These are phyloP conservation scores for Drosophila paracracens DNA, from an alignment of 2,888 invertebrate species.

Conservation along the genomic window DNA sequence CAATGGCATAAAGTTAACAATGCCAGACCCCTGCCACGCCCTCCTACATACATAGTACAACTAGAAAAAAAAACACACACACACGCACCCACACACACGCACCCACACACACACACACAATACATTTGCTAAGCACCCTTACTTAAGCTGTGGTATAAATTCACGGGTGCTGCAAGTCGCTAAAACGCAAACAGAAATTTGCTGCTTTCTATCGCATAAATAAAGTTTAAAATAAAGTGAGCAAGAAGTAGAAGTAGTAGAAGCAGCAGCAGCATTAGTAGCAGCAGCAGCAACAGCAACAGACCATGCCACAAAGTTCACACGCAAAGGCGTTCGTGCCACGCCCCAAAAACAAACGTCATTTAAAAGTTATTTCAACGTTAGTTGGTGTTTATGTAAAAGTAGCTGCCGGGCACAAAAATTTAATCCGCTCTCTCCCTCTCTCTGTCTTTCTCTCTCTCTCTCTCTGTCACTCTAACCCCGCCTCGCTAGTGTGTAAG, in stretches of 20 bases:
- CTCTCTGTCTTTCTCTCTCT: not conserved
- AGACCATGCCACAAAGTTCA: slow-evolving; percentile 62
- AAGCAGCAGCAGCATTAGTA: slow-evolving; percentile 14
- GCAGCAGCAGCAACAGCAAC: slow-evolving; percentile 10
- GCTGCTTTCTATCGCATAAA: slow-evolving; percentile 75
- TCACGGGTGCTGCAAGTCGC: slow-evolving; percentile 60
- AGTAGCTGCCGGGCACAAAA: slow-evolving; percentile 65
- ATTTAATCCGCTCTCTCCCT: slow-evolving; percentile 29
- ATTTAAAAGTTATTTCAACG: slow-evolving; percentile 79
- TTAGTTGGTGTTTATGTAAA: slow-evolving; percentile 78
- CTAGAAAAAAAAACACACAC: not conserved
- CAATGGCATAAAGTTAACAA: slow-evolving; percentile 70
- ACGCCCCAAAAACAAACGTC: slow-evolving; percentile 75
- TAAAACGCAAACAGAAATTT: slow-evolving; percentile 73
- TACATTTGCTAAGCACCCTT: slow-evolving; percentile 11
- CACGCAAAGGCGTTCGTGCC: slow-evolving; percentile 70
- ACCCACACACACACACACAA: not conserved
- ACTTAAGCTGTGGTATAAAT: slow-evolving; percentile 53
- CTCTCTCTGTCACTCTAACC: not conserved
- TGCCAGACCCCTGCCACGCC: slow-evolving; percentile 21
- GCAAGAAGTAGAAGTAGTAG: slow-evolving; percentile 53
- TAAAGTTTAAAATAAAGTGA: slow-evolving; percentile 77
- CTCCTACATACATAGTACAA: not conserved
- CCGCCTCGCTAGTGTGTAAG: slow-evolving; percentile 50
- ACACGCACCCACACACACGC: slow-evolving; percentile 1